Evolutionary conservation across 2,888 invertebrate genomes (phyloP), one percentile per base, ranked within the genome.

Genomic region (Acholoe squamosa): DNA sequence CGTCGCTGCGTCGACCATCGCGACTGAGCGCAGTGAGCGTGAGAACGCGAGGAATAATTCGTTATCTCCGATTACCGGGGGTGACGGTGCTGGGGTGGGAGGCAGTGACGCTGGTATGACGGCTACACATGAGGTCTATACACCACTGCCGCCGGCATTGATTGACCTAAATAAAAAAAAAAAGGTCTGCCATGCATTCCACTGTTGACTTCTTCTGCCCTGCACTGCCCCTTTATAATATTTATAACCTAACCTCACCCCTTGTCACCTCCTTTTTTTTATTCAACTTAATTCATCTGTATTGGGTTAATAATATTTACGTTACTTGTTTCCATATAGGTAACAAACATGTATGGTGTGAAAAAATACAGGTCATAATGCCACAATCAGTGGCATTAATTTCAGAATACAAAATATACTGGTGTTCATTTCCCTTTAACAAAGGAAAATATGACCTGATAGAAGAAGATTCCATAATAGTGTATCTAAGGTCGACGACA

Each of bases 31-130:
- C 71, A 71, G 71, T 71, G 28, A 28, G 71, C 71, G 71, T 71
- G 71, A 71, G 71, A 25, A 16, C 71, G 71, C 71, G 71, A 71
- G 71, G 71, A 71, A 71, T 71, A 71, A 71, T 71, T 71, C 71
- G 71, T 71, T 71, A 71, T 71, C 71, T 71, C 71, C 28, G 25
- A 71, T 71, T 71, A 71, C 71, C 31, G 25, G 5, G 14, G 25
- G 71, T 25, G 28, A 25, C 71, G 19, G 71, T 5, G 7, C 28
- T 28, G 5, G 71, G 5, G 71, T 25, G 12, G 71, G n/a, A 19
- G 61, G 22, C 61, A 19, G 61, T 28, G 25, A 14, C 71, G 31
- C 71, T 28, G 71, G 28, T n/a, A 61, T n/a, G 19, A 22, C 71
- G 25, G 28, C 71, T n/a, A 5, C 71, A 71, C 28, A 28, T 25